Percentiles rank a stretch among this genome's conserved stretches.
These are phyloP conservation scores for Trogon surrucura DNA, from an alignment of 2,113 vertebrate species.

Conservation along the genomic window DNA sequence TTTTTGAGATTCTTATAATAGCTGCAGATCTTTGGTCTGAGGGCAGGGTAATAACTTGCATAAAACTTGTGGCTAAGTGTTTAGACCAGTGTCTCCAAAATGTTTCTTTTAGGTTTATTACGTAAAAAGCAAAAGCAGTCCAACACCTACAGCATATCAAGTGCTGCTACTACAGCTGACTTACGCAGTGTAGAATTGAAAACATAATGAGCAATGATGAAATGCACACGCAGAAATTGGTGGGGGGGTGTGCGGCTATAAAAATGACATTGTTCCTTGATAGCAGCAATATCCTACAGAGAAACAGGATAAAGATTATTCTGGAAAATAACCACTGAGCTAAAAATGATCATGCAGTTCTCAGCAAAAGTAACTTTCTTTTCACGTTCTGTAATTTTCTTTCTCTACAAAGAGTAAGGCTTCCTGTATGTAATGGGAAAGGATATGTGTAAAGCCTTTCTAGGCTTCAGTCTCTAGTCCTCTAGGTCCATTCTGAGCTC, in stretches of 20 bases:
- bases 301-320: neutral
- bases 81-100: neutral
- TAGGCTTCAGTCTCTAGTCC: neutral
- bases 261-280: neutral
- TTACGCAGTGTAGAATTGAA: neutral
- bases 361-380: neutral
- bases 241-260: too few relatives aligned
- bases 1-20: neutral
- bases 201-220: neutral
- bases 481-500: neutral
- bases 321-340: neutral
- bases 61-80: neutral
- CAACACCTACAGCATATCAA: neutral
- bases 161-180: neutral
- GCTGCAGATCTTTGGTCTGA: neutral
- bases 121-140: neutral
- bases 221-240: neutral
- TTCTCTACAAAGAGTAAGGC: neutral
- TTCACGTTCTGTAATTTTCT: neutral
- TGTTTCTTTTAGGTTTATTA: neutral
- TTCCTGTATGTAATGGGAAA: neutral
- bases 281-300: neutral
- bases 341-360: neutral
- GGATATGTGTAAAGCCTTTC: neutral
- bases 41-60: neutral